Evolutionary conservation across 2,797 vertebrate genomes (phyloP).

Genomic region (Pygocentrus nattereri): DNA sequence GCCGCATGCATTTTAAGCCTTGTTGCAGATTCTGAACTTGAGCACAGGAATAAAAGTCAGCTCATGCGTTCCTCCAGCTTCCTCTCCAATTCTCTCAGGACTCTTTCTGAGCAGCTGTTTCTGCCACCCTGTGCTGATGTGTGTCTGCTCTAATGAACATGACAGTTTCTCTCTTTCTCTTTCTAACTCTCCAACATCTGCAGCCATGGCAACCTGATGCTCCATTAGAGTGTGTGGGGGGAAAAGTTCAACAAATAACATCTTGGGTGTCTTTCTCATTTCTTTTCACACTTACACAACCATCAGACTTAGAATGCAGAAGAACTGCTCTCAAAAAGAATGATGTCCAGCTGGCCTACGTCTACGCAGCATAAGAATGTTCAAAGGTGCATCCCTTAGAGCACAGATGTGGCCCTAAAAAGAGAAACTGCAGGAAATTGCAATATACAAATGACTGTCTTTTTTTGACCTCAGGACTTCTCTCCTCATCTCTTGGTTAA

Average conservation of each 20-base stretch:
- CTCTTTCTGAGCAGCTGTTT: conserved; percentile 34
- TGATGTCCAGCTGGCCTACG: too few species aligned
- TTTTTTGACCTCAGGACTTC: background rate
- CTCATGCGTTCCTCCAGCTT: conserved; percentile 17
- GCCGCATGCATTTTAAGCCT: conserved; percentile 13
- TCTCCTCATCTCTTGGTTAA: background rate
- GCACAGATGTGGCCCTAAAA: background rate
- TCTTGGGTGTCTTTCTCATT: conserved; percentile 8
- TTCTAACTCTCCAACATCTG: conserved; percentile 19
- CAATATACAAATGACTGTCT: background rate
- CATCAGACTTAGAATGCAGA: background rate
- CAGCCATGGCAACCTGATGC: conserved; percentile 50
- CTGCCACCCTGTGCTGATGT: conserved; percentile 25
- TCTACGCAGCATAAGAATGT: background rate
- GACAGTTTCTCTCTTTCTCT: conserved; percentile 5
- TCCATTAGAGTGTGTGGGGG: conserved; percentile 9
- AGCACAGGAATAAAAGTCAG: conserved; percentile 15
- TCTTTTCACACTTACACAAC: background rate
- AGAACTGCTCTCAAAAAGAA: too few species aligned
- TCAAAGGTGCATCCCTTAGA: background rate
- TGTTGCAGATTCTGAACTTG: background rate
- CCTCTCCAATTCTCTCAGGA: conserved; percentile 42
- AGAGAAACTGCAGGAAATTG: background rate
- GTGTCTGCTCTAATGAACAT: conserved; percentile 28
- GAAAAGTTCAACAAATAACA: conserved; percentile 32